phyloP scores from a whole-genome alignment of 2,888 invertebrate species.

The Pammene fasciana region DNA sequence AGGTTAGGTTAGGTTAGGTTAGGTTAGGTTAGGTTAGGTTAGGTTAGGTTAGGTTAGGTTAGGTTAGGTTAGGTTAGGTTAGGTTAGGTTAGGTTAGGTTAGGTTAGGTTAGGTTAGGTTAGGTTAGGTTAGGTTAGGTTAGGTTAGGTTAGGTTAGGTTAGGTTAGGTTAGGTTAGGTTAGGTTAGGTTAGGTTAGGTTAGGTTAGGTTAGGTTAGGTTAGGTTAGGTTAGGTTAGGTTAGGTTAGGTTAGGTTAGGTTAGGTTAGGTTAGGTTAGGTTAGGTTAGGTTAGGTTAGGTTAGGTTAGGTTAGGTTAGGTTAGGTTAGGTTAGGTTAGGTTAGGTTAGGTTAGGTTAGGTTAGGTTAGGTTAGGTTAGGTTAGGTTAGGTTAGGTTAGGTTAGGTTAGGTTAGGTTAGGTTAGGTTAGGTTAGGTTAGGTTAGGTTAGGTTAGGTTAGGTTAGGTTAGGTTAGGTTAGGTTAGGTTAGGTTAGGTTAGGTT shows the following conservation, averaged over 20 bases:
- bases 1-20: conserved; percentile 10
- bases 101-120: conserved; percentile 14
- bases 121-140: conserved; percentile 14
- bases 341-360: conserved; percentile 14
- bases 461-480: conserved; percentile 14
- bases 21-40: conserved; percentile 14
- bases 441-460: conserved; percentile 14
- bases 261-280: conserved; percentile 14
- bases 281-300: conserved; percentile 14
- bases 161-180: conserved; percentile 14
- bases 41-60: conserved; percentile 14
- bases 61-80: conserved; percentile 14
- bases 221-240: conserved; percentile 14
- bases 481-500: conserved; percentile 14
- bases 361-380: conserved; percentile 14
- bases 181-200: conserved; percentile 14
- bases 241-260: conserved; percentile 14
- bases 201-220: conserved; percentile 14
- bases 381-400: conserved; percentile 14
- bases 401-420: conserved; percentile 14
- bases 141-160: conserved; percentile 14
- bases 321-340: conserved; percentile 14
- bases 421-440: conserved; percentile 14
- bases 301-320: conserved; percentile 14
- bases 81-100: conserved; percentile 14